Evolutionary conservation across 2,888 invertebrate genomes (phyloP).

Genomic region (Microchrysa polita): DNA sequence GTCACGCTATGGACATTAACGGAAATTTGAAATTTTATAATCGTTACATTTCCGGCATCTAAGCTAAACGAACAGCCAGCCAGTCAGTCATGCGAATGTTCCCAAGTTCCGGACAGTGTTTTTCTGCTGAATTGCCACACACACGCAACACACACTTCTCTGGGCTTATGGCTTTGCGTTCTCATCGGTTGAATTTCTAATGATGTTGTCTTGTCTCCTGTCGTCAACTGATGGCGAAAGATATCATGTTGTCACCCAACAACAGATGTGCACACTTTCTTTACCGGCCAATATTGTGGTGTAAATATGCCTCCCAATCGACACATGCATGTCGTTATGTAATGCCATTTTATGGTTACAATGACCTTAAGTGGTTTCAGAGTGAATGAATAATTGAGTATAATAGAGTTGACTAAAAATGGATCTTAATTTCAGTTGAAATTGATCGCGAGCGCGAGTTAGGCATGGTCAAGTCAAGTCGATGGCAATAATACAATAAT

Average conservation of each 20-base stretch:
- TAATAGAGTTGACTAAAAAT: too few relatives aligned
- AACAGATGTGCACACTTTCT: constrained; percentile 34
- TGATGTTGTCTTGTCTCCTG: background rate
- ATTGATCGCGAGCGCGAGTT: too few relatives aligned
- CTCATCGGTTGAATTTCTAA: constrained; percentile 30
- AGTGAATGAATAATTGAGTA: too few relatives aligned
- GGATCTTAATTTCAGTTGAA: too few relatives aligned
- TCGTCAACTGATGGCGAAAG: background rate
- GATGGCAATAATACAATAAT: too few relatives aligned
- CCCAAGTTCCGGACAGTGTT: constrained; percentile 34
- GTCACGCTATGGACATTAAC: constrained; percentile 25
- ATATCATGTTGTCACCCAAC: constrained; percentile 11
- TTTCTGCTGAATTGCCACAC: constrained; percentile 1
- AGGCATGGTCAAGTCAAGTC: too few relatives aligned
- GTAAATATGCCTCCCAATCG: constrained; percentile 6
- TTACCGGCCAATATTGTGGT: constrained; percentile 32
- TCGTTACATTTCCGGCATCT: constrained; percentile 24
- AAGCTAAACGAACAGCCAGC: background rate
- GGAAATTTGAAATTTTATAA: constrained; percentile 35
- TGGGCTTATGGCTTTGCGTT: constrained; percentile 23
- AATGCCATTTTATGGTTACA: constrained; percentile 31
- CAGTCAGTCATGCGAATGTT: too few relatives aligned
- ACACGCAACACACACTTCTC: too few relatives aligned
- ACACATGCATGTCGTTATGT: constrained; percentile 30
- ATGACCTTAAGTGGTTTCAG: constrained; percentile 24